phyloP scores from a whole-genome alignment of 92 coral and sea anemone genomes.

The Galaxea fascicularis region DNA sequence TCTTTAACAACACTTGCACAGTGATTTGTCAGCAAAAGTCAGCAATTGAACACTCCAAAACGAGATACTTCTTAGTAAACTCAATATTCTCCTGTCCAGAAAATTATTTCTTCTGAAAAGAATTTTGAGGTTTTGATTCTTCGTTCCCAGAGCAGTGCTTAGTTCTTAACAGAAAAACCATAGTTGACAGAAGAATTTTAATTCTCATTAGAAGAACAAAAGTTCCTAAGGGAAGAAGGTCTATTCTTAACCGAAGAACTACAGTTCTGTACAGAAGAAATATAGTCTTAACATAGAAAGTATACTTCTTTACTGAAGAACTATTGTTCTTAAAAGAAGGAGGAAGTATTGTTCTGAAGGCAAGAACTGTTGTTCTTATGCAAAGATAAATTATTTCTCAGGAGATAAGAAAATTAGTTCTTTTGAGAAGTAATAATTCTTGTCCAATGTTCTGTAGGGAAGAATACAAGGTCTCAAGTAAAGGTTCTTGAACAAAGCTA shows the following conservation, averaged over 20 bases:
- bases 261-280: background rate
- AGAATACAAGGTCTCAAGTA: too few relatives aligned
- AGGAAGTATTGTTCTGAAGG: too few relatives aligned
- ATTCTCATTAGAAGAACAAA: background rate
- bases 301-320: too few relatives aligned
- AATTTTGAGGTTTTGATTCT: background rate
- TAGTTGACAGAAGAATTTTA: background rate
- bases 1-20: too few relatives aligned
- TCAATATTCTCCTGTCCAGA: background rate
- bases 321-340: too few relatives aligned
- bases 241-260: too few relatives aligned
- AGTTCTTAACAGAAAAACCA: background rate
- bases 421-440: background rate
- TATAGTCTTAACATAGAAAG: background rate
- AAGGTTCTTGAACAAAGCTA: too few relatives aligned
- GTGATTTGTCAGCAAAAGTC: too few relatives aligned
- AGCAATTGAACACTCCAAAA: background rate
- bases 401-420: background rate
- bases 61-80: background rate
- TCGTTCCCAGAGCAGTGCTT: background rate
- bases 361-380: too few relatives aligned
- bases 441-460: too few relatives aligned
- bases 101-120: background rate
- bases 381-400: background rate
- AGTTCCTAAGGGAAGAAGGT: background rate